phyloP scores from a whole-genome alignment of 2,113 vertebrate species.

The Carlito syrichta region DNA sequence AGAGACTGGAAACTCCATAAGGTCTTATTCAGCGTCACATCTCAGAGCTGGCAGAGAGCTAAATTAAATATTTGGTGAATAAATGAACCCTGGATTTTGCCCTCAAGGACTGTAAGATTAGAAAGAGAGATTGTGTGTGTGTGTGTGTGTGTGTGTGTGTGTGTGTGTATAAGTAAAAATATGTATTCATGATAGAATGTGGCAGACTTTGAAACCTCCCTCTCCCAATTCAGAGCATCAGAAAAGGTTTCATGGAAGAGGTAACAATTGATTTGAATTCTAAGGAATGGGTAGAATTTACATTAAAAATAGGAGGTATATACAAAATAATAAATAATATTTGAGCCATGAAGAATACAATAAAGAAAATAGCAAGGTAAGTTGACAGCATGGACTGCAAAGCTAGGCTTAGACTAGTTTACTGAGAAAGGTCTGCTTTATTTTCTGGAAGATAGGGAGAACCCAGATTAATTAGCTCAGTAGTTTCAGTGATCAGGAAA shows the following conservation, averaged over 20 bases:
- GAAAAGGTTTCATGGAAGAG: neutral
- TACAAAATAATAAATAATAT: neutral
- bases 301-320: neutral
- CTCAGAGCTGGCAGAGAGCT: neutral
- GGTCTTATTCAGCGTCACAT: neutral
- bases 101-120: neutral
- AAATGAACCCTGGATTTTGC: neutral
- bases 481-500: neutral
- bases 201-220: constrained; percentile 8
- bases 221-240: neutral
- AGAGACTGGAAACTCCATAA: neutral
- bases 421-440: neutral
- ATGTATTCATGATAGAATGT: neutral
- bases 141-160: neutral
- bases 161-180: neutral
- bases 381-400: neutral
- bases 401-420: neutral
- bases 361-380: neutral
- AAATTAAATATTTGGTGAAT: neutral
- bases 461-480: neutral
- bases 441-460: neutral
- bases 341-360: neutral
- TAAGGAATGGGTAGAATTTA: neutral
- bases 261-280: neutral
- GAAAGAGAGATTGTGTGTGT: neutral